Evolutionary conservation across 2,797 vertebrate species (phyloP), one percentile per base, ranked within the genome.

Genomic region (Bradypodion ventrale): DNA sequence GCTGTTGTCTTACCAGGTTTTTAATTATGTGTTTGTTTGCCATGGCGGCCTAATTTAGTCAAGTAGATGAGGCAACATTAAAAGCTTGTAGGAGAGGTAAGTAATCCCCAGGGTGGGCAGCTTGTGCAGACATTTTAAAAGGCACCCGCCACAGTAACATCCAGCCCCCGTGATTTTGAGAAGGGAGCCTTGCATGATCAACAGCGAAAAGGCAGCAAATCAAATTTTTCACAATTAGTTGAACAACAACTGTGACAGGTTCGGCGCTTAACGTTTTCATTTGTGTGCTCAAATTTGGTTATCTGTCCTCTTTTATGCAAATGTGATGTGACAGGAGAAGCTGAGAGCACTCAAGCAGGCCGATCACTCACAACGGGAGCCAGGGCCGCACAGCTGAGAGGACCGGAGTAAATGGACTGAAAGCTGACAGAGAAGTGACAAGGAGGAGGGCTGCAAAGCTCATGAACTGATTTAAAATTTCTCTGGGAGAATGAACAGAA

Each of bases 151-250:
- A 94, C 94, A 93, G 95, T 95, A 92, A 92, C 94, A 92, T 90
- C 92, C 23, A 94, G 91, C 94, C 93, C 93, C 94, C 84, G 93
- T 91, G 93, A 93, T 95, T 90, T 95, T 94, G 91, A 95, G 92
- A 95, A 95, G 95, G 95, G 95, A 95, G 94, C 94, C 94, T n/a
- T 92, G 73, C 94, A 96, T 97, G 96, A 98, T 96, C 96, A 98
- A 98, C 96, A 95, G 95, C 85, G 95, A 95, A 97, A 95, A 96
- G 96, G 94, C 83, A 94, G 96, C 96, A 98, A 99, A 99, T 97
- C 97, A 92, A 97, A 99, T 99, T 98, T 97, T 97, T 99, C 98
- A 98, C 98, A 99, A 99, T 99, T 99, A 99, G 97, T 97, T 96
- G 96, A 96, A 96, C 96, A 97, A 96, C 94, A 94, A 97, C 96